phyloP scores from a whole-genome alignment of 2,888 invertebrate genomes.

The Lycaena phlaeas region DNA sequence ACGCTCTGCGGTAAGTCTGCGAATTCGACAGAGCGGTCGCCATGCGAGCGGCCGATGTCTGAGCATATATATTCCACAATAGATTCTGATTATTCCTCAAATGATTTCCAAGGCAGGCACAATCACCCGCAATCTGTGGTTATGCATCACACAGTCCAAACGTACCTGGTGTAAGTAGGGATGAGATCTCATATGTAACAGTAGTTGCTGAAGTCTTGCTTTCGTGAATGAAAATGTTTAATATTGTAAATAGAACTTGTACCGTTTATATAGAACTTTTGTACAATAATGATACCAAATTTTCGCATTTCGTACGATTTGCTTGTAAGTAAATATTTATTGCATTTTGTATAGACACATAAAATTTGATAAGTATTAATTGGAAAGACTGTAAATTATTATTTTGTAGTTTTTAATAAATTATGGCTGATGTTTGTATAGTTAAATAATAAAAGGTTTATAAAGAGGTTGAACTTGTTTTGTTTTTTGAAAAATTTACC shows the following conservation, averaged over 20 bases:
- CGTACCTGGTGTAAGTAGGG: constrained; percentile 58
- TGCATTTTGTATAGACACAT: constrained; percentile 43
- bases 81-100: constrained; percentile 89
- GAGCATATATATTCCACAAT: constrained; percentile 93
- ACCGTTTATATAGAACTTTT: constrained; percentile 56
- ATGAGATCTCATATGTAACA: constrained; percentile 52
- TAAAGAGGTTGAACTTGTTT: constrained; percentile 37
- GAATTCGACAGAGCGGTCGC: constrained; percentile 71
- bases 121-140: constrained; percentile 59
- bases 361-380: constrained; percentile 64
- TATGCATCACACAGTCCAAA: constrained; percentile 65
- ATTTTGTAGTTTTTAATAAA: constrained; percentile 61
- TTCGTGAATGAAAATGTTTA: constrained; percentile 42
- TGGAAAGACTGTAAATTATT: constrained; percentile 69
- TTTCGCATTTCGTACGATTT: constrained; percentile 60
- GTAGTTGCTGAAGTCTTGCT: constrained; percentile 46
- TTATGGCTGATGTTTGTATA: constrained; percentile 67
- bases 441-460: constrained; percentile 67
- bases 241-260: constrained; percentile 51
- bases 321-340: constrained; percentile 59
- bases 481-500: constrained; percentile 18
- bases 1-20: constrained; percentile 72
- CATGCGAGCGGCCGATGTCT: constrained; percentile 82
- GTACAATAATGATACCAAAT: constrained; percentile 72
- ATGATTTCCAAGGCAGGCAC: constrained; percentile 53